A percentile compares a stretch with the other conserved stretches of the same genome.
These are phyloP conservation scores for Thalpophila matura DNA, from an alignment of 2,888 invertebrate genomes.

Conservation along the genomic window DNA sequence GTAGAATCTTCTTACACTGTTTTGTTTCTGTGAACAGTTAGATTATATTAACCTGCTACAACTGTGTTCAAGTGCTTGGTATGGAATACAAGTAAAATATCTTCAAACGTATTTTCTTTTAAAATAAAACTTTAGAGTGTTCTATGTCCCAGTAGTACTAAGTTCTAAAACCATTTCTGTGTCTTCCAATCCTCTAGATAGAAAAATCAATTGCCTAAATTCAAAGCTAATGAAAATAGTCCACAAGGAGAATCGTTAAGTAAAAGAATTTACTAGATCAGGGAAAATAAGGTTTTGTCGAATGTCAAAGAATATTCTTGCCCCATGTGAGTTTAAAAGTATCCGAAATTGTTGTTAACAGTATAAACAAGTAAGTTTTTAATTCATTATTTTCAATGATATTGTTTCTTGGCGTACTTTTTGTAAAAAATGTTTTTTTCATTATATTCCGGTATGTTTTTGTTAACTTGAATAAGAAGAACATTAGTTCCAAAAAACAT, in stretches of 20 bases:
- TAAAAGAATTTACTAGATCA: constrained; percentile 8
- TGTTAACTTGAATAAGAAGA: too few species aligned
- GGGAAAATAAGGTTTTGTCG: not conserved
- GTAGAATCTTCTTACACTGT: not conserved
- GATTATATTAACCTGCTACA: not conserved
- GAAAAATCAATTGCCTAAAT: constrained; percentile 15
- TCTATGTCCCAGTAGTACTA: not conserved
- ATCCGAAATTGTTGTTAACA: not conserved
- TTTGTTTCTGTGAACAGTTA: not conserved
- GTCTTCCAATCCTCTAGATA: constrained; percentile 34
- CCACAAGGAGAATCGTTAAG: constrained; percentile 18
- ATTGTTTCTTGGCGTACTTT: not conserved
- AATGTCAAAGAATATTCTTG: not conserved
- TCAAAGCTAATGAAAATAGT: constrained; percentile 18
- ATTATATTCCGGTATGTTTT: too few species aligned
- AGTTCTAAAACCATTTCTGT: constrained; percentile 37
- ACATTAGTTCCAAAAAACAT: too few species aligned
- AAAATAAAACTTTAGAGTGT: not conserved
- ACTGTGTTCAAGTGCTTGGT: too few species aligned
- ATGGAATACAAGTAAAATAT: too few species aligned
- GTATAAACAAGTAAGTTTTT: constrained; percentile 1
- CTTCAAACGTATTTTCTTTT: not conserved
- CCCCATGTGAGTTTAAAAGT: not conserved
- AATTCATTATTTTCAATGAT: not conserved
- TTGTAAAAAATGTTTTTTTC: not conserved